phyloP scores from a whole-genome alignment of 2,888 invertebrate genomes.

The Leptinotarsa peninsularis region DNA sequence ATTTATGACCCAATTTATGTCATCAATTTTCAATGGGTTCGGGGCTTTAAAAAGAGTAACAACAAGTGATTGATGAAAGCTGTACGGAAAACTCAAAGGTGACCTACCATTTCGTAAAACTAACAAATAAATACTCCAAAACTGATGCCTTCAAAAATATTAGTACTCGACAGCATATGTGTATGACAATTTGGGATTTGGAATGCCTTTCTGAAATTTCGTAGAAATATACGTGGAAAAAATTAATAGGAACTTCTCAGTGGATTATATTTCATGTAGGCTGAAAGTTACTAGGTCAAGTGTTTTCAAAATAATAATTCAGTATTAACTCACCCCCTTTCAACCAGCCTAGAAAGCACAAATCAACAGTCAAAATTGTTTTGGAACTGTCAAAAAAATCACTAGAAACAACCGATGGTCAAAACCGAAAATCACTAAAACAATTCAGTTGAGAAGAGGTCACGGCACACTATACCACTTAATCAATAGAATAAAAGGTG shows the following conservation, averaged over 20 bases:
- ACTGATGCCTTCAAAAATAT: no score
- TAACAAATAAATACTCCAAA: no score
- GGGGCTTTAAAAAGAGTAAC: no score
- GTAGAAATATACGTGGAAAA: no score
- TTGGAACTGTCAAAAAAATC: not conserved
- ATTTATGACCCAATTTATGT: not conserved
- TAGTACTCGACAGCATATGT: no score
- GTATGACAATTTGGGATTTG: no score
- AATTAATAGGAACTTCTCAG: no score
- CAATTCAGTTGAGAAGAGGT: slow-evolving; percentile 26
- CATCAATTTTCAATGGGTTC: not conserved
- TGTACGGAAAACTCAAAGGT: no score
- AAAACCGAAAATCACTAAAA: not conserved
- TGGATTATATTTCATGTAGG: not conserved
- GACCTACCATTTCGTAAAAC: no score
- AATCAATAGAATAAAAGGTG: slow-evolving; percentile 34
- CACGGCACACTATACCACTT: slow-evolving; percentile 27
- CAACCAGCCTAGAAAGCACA: not conserved
- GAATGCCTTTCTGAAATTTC: no score
- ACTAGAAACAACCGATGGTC: not conserved
- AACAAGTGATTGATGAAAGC: no score
- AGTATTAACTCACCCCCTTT: not conserved
- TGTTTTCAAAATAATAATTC: not conserved
- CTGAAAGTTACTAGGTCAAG: not conserved
- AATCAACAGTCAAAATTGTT: not conserved